Conservation (phyloP, 1,140 invertebrate species). For the Bombyx mandarina region DNA sequence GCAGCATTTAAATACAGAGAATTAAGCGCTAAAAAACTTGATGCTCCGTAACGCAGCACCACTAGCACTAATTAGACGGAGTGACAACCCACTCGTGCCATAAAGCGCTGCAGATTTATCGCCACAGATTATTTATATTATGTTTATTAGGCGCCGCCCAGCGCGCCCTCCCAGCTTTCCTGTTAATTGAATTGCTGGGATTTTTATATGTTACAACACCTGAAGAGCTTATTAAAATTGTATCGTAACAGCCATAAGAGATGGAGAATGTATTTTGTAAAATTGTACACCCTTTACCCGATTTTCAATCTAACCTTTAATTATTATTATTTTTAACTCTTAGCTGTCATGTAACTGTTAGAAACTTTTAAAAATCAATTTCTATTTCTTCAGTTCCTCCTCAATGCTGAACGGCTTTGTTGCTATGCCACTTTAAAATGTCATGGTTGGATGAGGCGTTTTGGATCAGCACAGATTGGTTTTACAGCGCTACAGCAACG, state of each 20-base stretch:
- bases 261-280: no score
- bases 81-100: slow-evolving; percentile 69
- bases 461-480: no score
- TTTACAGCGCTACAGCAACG: no score
- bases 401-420: no score
- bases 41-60: slow-evolving; percentile 27
- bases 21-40: slow-evolving; percentile 42
- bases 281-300: not conserved
- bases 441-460: no score
- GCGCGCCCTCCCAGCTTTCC: slow-evolving; percentile 48
- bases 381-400: no score
- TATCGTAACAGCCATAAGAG: no score
- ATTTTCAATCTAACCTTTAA: not conserved
- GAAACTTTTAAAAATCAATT: no score
- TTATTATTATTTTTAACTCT: not conserved
- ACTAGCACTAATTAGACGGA: slow-evolving; percentile 67
- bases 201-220: slow-evolving; percentile 59
- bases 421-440: no score
- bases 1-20: not conserved
- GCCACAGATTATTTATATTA: slow-evolving; percentile 70
- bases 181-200: slow-evolving; percentile 66
- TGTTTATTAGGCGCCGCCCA: slow-evolving; percentile 67
- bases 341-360: not conserved
- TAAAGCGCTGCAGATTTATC: slow-evolving; percentile 70
- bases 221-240: slow-evolving; percentile 36